Base-by-base conservation (phyloP, 2,888 invertebrate species). In the Trissolcus japonicus region DNA sequence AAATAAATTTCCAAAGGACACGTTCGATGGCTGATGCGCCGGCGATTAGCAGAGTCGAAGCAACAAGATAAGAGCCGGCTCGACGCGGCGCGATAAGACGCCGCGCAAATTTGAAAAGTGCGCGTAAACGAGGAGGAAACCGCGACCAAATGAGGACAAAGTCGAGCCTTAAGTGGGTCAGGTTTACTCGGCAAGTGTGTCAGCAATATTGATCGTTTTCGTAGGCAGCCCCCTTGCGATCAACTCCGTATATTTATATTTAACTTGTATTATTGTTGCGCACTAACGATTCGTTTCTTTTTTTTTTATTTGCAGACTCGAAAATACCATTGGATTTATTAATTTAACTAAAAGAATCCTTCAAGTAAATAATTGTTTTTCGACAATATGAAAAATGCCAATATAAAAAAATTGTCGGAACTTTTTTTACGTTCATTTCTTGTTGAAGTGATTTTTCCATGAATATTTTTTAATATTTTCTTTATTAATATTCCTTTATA, bases 161-260 rank as follows among this genome's bases (percentile, higher is more conserved):
- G 86, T 86, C 84, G 82, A 69, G 80, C 74, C 77, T 75, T 85
- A 89, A 86, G 84, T 86, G 81, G 88, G 88, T 86, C 88, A 88
- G 88, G 88, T 88, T 88, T 88, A 88, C 88, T 87, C 87, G 88
- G 88, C 87, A 88, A 88, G 84, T 86, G 82, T 87, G 88, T 88
- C 88, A 86, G 82, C 82, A 81, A 76, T 86, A 87, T 88, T 86
- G 72, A 73, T 73, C 72, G 60, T 66, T 53, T 19, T 60, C 40
- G 50, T 43, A 29, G 19, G n/a, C 48, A 51, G 50, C 61, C 50
- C 69, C 61, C 51, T 56, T 51, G 62, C 68, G 51, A 48, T 56
- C 50, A 25, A 7, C 62, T 46, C 56, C 48, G 55, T 43, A 46
- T 25, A 46, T 25, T 50, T 25, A 51, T 51, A 51, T 51, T 9